Conservation (phyloP, 2,888 invertebrate species). For the Nineta flava region DNA sequence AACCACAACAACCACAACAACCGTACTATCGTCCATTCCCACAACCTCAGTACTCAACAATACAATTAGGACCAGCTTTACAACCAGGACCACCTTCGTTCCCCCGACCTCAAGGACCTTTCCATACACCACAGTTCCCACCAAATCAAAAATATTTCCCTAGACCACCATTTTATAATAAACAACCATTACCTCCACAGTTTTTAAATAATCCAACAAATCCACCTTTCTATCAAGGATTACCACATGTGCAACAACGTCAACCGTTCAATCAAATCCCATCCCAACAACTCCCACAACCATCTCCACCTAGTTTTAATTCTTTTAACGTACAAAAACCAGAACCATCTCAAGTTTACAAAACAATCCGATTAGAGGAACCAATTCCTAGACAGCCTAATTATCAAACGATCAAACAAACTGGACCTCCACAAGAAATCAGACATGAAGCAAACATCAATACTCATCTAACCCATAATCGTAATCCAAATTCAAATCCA, state of each 20-base stretch:
- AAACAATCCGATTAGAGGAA: conserved; percentile 6
- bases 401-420: conserved; percentile 8
- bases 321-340: conserved; percentile 26
- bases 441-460: conserved; percentile 1
- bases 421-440: conserved; percentile 7
- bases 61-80: not conserved
- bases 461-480: not conserved
- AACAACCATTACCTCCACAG: conserved; percentile 23
- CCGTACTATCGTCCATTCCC: not conserved
- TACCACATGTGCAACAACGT: conserved; percentile 16
- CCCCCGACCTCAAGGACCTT: conserved; percentile 27
- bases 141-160: conserved; percentile 23
- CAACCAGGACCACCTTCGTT: not conserved
- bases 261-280: conserved; percentile 7
- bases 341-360: conserved; percentile 11
- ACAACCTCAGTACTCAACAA: not conserved
- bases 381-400: conserved; percentile 16
- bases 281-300: conserved; percentile 14
- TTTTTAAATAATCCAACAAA: conserved; percentile 14
- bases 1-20: conserved; percentile 32
- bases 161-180: conserved; percentile 22
- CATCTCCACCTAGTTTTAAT: conserved; percentile 8
- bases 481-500: not conserved
- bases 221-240: conserved; percentile 22
- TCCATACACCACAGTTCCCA: conserved; percentile 21